phyloP scores from a whole-genome alignment of 2,797 vertebrate genomes.

The Anolis apletophallus region DNA sequence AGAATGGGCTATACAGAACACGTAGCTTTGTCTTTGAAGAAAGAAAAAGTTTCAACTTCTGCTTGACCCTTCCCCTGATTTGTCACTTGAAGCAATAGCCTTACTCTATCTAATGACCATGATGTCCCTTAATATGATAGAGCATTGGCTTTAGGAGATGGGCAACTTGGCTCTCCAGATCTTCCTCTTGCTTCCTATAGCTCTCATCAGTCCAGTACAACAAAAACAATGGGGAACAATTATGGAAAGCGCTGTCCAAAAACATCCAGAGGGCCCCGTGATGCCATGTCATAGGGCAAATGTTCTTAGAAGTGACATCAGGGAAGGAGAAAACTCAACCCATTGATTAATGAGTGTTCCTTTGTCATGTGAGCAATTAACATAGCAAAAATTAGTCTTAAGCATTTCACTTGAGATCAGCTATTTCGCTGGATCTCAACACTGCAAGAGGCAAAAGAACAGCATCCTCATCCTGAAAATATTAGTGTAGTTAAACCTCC shows the following conservation, averaged over 20 bases:
- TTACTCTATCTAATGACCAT: neutral
- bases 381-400: too few species aligned
- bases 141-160: neutral
- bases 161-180: too few species aligned
- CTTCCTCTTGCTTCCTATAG: too few species aligned
- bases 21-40: neutral
- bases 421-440: neutral
- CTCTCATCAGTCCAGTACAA: too few species aligned
- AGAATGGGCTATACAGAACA: neutral
- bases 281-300: neutral
- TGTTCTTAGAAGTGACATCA: neutral
- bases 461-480: neutral
- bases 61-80: too few species aligned
- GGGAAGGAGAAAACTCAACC: neutral
- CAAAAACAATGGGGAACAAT: too few species aligned
- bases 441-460: neutral
- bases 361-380: neutral
- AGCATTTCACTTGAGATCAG: neutral
- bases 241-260: too few species aligned
- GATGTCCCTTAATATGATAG: neutral
- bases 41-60: neutral
- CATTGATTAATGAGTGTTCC: neutral
- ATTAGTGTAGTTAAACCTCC: neutral
- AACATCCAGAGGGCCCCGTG: too few species aligned
- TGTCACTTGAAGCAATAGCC: too few species aligned